These are phyloP conservation scores for Caenorhabditis uteleia DNA, from an alignment of 2,888 invertebrate species.

Conservation along the genomic window DNA sequence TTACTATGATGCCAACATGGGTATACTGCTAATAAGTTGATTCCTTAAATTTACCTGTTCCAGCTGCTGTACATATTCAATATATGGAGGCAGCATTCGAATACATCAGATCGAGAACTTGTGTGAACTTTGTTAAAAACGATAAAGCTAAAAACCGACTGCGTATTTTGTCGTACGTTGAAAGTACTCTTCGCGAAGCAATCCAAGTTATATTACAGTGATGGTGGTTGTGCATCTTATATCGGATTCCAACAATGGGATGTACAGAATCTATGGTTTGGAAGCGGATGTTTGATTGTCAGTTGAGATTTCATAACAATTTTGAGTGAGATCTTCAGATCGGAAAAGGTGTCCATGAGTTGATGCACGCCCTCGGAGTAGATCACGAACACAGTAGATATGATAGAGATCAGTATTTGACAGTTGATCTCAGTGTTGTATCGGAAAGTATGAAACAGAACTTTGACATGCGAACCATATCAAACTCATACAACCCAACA, in stretches of 20 bases:
- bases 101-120: not conserved
- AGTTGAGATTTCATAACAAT: too few relatives aligned
- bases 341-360: conserved; percentile 42
- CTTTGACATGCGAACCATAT: too few relatives aligned
- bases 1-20: too few relatives aligned
- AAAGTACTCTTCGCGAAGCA: too few relatives aligned
- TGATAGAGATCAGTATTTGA: conserved; percentile 31
- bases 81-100: not conserved
- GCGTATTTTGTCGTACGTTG: not conserved
- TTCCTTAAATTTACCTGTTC: too few relatives aligned
- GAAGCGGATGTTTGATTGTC: conserved; percentile 19
- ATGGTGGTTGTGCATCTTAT: conserved; percentile 19
- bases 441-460: not conserved
- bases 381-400: conserved; percentile 55
- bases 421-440: conserved; percentile 23
- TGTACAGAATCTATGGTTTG: conserved; percentile 20
- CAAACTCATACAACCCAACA: not conserved
- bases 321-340: too few relatives aligned
- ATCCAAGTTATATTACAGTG: not conserved
- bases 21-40: too few relatives aligned
- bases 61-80: not conserved
- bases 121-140: not conserved
- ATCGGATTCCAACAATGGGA: conserved; percentile 36
- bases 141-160: not conserved
- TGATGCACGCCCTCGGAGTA: conserved; percentile 64